A percentile compares a stretch with the other conserved stretches of the same genome.
These are phyloP conservation scores for Bombus impatiens DNA, from an alignment of 1,140 invertebrate species.

Conservation along the genomic window DNA sequence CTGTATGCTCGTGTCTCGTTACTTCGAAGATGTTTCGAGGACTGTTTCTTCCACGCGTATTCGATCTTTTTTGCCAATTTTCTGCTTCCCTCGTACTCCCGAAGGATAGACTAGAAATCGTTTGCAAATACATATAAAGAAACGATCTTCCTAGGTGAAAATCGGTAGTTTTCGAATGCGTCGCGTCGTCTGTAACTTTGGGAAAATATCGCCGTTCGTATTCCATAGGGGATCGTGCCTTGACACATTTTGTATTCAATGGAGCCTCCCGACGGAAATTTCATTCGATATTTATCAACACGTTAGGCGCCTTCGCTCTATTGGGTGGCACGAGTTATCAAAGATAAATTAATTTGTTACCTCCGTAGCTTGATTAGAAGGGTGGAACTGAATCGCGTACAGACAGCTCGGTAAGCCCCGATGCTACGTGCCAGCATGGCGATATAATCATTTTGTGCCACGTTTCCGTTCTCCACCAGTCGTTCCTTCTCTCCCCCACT, in stretches of 20 bases:
- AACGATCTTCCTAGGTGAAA: neutral
- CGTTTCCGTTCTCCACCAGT: constrained; percentile 28
- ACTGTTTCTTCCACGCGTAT: neutral
- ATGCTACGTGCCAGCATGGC: constrained; percentile 47
- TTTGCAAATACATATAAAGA: neutral
- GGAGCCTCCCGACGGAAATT: neutral
- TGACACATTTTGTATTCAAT: constrained; percentile 17
- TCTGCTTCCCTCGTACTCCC: neutral
- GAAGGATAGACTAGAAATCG: no score
- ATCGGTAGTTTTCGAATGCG: neutral
- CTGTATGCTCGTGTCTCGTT: neutral
- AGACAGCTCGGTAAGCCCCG: constrained; percentile 41
- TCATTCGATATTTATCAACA: constrained; percentile 51
- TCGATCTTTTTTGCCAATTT: neutral
- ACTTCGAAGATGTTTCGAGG: neutral
- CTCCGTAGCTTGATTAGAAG: constrained; percentile 74
- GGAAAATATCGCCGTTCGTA: neutral
- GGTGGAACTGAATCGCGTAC: constrained; percentile 41
- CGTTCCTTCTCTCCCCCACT: no score
- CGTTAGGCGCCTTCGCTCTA: constrained; percentile 53
- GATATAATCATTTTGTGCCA: constrained; percentile 55
- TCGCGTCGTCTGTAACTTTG: neutral
- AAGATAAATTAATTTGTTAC: constrained; percentile 77
- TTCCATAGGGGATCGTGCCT: neutral
- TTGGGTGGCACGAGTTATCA: constrained; percentile 63